Evolutionary conservation across 2,113 vertebrate genomes (phyloP).

Genomic region (Rhinoderma darwinii): DNA sequence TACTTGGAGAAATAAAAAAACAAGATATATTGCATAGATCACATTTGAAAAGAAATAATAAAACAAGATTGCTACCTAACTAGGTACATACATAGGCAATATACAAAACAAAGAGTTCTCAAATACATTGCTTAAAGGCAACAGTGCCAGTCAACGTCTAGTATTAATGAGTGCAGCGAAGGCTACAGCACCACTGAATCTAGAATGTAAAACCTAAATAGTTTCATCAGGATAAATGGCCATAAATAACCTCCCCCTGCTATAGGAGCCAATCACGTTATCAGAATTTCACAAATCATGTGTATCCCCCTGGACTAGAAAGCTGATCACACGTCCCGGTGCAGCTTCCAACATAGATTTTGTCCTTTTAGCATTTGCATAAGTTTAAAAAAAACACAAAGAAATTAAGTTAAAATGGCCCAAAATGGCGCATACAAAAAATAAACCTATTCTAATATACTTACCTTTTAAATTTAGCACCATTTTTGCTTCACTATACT

Average conservation of each 20-base stretch:
- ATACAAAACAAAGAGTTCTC: slow-evolving; percentile 74
- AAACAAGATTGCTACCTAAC: slow-evolving; percentile 70
- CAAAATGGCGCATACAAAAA: too few relatives aligned
- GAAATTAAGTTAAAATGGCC: too few relatives aligned
- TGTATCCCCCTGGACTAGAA: too few relatives aligned
- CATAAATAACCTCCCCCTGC: neutral
- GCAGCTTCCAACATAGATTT: too few relatives aligned
- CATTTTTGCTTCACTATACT: too few relatives aligned
- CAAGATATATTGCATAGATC: slow-evolving; percentile 86
- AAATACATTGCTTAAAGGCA: slow-evolving; percentile 41
- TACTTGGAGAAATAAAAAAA: slow-evolving; percentile 3
- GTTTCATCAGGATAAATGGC: neutral
- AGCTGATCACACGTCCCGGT: too few relatives aligned
- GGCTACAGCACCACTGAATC: neutral
- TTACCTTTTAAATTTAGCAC: too few relatives aligned
- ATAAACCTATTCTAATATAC: too few relatives aligned
- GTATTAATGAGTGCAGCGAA: neutral
- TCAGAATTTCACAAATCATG: too few relatives aligned
- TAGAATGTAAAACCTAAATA: neutral
- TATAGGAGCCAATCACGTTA: neutral
- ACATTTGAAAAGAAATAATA: slow-evolving; percentile 65
- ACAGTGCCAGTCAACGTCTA: slow-evolving; percentile 4
- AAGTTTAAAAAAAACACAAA: too few relatives aligned
- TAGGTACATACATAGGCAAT: slow-evolving; percentile 76
- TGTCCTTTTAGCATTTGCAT: too few relatives aligned